Conservation (phyloP, 1,140 invertebrate genomes). For the Tetranychus cinnabarinus region DNA sequence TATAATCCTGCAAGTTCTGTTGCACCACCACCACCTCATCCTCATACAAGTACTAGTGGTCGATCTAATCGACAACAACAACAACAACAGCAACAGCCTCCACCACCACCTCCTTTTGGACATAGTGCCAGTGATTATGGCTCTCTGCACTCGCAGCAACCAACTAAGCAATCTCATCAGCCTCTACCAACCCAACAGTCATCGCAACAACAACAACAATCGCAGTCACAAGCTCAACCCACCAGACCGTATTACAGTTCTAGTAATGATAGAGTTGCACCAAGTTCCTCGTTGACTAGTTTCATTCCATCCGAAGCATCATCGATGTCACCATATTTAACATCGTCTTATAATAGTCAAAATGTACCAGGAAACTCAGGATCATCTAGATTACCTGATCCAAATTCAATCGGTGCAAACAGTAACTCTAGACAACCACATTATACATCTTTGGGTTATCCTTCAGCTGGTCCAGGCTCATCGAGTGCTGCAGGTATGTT, state of each 20-base stretch:
- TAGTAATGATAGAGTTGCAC: neutral
- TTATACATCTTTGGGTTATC: neutral
- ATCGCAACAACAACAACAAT: neutral
- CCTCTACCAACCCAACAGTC: neutral
- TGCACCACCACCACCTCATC: neutral
- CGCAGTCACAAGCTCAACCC: neutral
- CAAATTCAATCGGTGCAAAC: neutral
- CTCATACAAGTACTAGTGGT: no score
- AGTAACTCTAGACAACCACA: neutral
- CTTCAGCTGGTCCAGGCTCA: neutral
- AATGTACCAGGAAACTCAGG: neutral
- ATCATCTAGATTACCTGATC: neutral
- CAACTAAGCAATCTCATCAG: neutral
- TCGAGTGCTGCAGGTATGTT: neutral
- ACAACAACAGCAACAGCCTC: no score
- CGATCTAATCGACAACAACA: no score
- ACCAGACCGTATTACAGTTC: no score
- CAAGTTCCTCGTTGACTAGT: neutral
- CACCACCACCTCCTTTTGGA: neutral
- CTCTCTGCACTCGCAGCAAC: neutral
- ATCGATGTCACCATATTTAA: neutral
- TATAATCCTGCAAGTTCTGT: neutral
- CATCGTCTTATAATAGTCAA: neutral
- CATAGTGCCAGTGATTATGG: constrained; percentile 1
- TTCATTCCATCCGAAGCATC: neutral